phyloP scores from a whole-genome alignment of 2,888 invertebrate species.

The Ischnura elegans region DNA sequence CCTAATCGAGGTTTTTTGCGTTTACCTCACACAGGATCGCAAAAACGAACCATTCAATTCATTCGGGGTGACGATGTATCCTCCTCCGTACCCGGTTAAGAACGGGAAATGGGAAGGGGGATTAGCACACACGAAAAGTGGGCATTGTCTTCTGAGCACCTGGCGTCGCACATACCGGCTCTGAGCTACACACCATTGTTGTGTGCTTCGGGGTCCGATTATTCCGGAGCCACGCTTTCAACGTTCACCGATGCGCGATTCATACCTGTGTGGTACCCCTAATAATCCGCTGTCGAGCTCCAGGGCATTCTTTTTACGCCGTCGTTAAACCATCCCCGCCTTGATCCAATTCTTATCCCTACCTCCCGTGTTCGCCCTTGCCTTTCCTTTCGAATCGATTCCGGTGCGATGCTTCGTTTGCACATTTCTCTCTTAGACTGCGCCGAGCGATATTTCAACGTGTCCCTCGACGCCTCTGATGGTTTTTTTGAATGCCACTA shows the following conservation, averaged over 20 bases:
- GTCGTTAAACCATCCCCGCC: background rate
- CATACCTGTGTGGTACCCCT: background rate
- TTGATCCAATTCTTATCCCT: background rate
- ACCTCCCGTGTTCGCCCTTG: background rate
- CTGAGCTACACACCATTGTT: background rate
- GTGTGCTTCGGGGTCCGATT: background rate
- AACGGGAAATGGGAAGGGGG: background rate
- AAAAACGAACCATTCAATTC: background rate
- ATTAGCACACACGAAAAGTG: background rate
- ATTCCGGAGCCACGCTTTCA: background rate
- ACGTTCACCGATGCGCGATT: background rate
- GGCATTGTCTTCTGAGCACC: conserved; percentile 10
- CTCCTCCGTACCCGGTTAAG: background rate
- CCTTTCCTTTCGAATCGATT: background rate
- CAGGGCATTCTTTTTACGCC: background rate
- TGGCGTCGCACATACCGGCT: background rate
- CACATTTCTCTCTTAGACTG: background rate
- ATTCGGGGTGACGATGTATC: background rate
- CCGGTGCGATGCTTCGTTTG: background rate
- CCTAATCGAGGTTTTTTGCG: background rate
- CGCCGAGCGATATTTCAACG: no score
- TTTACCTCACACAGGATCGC: background rate
- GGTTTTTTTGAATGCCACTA: no score
- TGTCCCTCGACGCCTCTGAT: no score
- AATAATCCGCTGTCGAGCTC: background rate